These are phyloP conservation scores for Anthophora plumipes DNA, from an alignment of 2,888 invertebrate genomes.

Conservation along the genomic window DNA sequence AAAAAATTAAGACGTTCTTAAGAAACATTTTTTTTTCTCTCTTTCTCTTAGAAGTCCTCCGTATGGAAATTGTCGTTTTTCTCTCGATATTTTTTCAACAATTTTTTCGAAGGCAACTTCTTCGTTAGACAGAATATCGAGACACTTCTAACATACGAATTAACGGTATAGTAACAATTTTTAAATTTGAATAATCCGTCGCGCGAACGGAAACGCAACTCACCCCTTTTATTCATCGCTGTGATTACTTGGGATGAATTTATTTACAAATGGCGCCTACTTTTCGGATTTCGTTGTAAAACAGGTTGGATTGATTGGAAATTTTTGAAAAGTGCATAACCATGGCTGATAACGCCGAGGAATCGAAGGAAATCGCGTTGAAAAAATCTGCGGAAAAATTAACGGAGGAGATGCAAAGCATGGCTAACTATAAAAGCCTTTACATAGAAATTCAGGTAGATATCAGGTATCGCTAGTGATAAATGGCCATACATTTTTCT, in stretches of 20 bases:
- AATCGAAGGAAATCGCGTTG: conserved; percentile 87
- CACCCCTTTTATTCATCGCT: conserved; percentile 16
- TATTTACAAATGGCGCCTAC: conserved; percentile 82
- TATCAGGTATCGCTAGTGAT: background rate
- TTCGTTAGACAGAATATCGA: background rate
- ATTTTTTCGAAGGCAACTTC: background rate
- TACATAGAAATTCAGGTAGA: conserved; percentile 92
- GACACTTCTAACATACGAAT: background rate
- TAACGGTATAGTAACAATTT: background rate
- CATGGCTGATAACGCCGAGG: conserved; percentile 38
- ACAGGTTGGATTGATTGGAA: background rate
- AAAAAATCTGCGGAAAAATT: conserved; percentile 92
- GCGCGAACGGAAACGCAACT: conserved; percentile 14
- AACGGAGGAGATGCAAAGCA: conserved; percentile 91
- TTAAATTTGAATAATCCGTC: background rate
- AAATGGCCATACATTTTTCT: background rate
- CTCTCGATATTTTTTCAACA: background rate
- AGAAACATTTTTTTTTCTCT: background rate
- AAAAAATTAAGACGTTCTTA: background rate
- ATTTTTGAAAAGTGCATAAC: background rate
- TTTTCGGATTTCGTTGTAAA: conserved; percentile 15
- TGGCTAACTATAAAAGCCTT: conserved; percentile 91
- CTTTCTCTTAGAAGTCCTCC: background rate
- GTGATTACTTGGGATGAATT: conserved; percentile 48
- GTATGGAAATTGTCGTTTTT: background rate